These are phyloP conservation scores for Porites cylindrica DNA, from an alignment of 92 coral and sea anemone genomes.

Conservation along the genomic window DNA sequence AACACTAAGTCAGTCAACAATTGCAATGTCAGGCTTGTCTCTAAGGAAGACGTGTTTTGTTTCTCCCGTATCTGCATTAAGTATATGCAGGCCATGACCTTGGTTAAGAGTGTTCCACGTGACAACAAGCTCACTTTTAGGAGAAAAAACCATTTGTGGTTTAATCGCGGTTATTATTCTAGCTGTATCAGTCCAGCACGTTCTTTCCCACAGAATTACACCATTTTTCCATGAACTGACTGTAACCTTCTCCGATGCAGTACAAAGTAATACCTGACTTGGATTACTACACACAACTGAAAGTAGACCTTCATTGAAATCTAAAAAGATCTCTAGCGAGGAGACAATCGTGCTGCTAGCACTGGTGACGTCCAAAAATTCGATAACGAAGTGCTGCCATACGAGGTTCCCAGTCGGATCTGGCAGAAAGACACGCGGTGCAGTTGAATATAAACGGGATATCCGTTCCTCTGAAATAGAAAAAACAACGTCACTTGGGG, in stretches of 20 bases:
- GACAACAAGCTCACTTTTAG: neutral
- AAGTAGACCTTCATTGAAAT: neutral
- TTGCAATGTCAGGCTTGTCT: neutral
- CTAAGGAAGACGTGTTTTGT: neutral
- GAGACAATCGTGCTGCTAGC: neutral
- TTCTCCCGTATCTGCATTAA: constrained; percentile 7
- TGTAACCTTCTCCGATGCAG: too few relatives aligned
- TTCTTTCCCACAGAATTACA: too few relatives aligned
- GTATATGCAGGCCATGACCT: neutral
- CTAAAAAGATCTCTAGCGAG: neutral
- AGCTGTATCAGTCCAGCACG: too few relatives aligned
- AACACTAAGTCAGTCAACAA: neutral
- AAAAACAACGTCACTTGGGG: neutral
- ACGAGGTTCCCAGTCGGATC: too few relatives aligned
- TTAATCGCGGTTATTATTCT: too few relatives aligned
- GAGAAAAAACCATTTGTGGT: neutral
- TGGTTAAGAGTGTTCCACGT: too few relatives aligned
- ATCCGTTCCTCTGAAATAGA: neutral
- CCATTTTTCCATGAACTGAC: too few relatives aligned
- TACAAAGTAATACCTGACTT: too few relatives aligned
- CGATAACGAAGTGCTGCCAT: neutral
- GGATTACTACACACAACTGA: neutral
- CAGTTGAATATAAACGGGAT: neutral
- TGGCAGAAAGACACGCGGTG: too few relatives aligned
- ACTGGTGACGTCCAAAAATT: neutral